Base-by-base conservation (phyloP, 2,113 vertebrate species). In the Trochalopteron elliotii region DNA sequence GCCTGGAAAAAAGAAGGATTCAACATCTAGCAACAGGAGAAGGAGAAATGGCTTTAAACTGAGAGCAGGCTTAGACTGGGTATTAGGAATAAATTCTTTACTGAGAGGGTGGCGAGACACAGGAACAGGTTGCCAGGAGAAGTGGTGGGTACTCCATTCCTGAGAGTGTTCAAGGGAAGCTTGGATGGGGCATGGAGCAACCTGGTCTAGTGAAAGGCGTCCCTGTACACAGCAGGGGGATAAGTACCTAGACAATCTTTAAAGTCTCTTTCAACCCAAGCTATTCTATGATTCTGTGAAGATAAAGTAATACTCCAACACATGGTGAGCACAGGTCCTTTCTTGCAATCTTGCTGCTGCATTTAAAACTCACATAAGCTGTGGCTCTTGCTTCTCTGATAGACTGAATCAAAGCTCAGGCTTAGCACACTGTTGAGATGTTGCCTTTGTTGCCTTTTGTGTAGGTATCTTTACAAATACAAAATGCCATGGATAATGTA, bases 51-150 rank as follows among this genome's bases (percentile, higher is more conserved):
- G 15, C 25, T 56, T 63, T 42, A 77, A 83, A 76, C 25, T 55
- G 15, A 76, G n/a, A 53, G 22, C 11, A 69, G 35, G 42, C 44
- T 69, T 63, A 42, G 40, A 61, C 1, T 49, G 12, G 40, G 23
- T 63, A 42, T 49, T 49, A 42, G 35, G 22, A 76, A 76, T 31
- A 42, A 70, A 42, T 42, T 31, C 13, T 49, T 60, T 40, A 53
- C n/a, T 40, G 22, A 42, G 30, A 35, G 18, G 18, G 27, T 49
- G 25, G 7, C 0, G 0, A 42, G 42, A 40, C 35, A 49, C 31
- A 0, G 0, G 7, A 63, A 69, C 8, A 55, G 12, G 49, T 17
- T 56, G 25, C 49, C 35, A 22, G 30, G 13, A 44, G 25, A 69
- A 69, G 35, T 11, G 18, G 14, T 55, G 25, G 14, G 12, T 56